Base-by-base conservation (phyloP, 1,140 invertebrate species). In the Ooceraea biroi region DNA sequence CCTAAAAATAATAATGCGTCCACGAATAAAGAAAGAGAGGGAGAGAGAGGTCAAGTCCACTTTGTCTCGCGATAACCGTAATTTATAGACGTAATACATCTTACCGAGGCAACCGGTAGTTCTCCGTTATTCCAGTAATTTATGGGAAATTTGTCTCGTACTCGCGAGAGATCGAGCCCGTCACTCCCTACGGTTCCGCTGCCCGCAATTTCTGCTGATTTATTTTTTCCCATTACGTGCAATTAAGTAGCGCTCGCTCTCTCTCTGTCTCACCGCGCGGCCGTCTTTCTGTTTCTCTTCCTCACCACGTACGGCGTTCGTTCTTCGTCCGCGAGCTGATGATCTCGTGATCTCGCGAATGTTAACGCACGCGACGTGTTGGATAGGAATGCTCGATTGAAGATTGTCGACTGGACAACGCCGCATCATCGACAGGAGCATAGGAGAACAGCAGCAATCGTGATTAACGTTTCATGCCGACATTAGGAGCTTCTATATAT, bases 381-480 rank as follows among this genome's bases (percentile, higher is more conserved):
- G 82, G n/a, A 3, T 14, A 76, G 71, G 46, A 50, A 63, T 73
- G 55, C 30, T 82, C 78, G 69, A 61, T 84, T 48, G 72, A 63
- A 30, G 72, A 76, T 69, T 52, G 73, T 4, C 50, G 27, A 69
- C 19, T 57, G 69, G 69, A 66, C 46, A 72, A 52, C 46, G 14
- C 11, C 76, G 58, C 58, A 76, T 48, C 66, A 48, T 46, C 46
- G 60, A 66, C 41, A 60, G 50, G 25, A 65, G 19, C 36, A 41
- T 8, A 19, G 7, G 36, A 2, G 71, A 63, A 25, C 17, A 65
- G 44, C 58, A 50, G 60, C 82, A 48, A 58, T 73, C 78, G 82
- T 83, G 82, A 83, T 83, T 83, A 78, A 66, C 73, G 65, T 63
- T 84, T 84, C 58, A 68, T 66, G 48, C 60, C 60, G 73, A 83